Conservation (phyloP, 2,113 vertebrate genomes). For the Oreochromis aureus region DNA sequence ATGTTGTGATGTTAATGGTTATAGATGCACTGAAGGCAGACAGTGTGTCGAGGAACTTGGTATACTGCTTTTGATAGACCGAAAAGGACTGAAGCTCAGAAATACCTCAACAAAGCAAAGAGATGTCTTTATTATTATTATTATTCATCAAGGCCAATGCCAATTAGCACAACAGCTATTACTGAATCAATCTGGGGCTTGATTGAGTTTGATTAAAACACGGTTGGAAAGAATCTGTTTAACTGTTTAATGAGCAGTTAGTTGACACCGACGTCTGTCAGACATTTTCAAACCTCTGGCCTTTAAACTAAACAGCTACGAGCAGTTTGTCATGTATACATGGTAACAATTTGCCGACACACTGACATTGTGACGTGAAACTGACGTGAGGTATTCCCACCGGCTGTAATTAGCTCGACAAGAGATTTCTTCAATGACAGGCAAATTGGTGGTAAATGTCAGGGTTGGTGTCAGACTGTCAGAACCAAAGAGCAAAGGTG, state of each 20-base stretch:
- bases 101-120: neutral
- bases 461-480: neutral
- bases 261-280: neutral
- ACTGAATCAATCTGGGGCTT: neutral
- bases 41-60: neutral
- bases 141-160: neutral
- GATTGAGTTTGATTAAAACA: neutral
- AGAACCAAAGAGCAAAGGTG: neutral
- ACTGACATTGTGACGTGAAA: neutral
- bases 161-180: neutral
- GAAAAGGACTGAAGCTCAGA: rapidly evolving
- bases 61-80: neutral
- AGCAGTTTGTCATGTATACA: neutral
- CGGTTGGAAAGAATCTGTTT: neutral
- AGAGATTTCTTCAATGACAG: neutral
- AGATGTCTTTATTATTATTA: neutral
- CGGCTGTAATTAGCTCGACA: neutral
- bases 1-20: slow-evolving; percentile 28
- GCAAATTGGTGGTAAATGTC: neutral
- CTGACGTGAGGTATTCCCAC: neutral
- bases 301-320: neutral
- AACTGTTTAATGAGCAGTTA: neutral
- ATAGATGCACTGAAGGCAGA: neutral
- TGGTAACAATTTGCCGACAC: neutral
- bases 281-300: neutral